A percentile compares a stretch with the other conserved stretches of the same genome.
Evolutionary conservation across 2,797 vertebrate genomes (phyloP).

Genomic region (Falco naumanni): DNA sequence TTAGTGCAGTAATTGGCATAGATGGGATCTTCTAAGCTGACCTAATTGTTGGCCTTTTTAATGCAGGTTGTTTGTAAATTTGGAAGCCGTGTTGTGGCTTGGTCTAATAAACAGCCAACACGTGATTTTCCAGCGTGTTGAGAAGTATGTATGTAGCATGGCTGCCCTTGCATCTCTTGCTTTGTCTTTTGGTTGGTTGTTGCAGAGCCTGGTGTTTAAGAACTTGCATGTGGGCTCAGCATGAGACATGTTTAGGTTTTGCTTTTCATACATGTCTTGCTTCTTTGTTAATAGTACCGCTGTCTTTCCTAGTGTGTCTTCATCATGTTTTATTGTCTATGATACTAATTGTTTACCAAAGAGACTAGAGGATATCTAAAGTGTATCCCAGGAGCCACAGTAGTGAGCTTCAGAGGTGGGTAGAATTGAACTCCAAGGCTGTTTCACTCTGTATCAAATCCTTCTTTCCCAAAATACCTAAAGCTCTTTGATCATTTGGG

Average conservation of each 20-base stretch:
- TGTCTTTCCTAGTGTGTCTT: background rate
- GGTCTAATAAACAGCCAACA: background rate
- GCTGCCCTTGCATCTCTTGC: background rate
- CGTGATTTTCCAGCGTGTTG: rapidly evolving
- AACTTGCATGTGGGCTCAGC: background rate
- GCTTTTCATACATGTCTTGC: background rate
- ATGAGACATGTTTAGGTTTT: background rate
- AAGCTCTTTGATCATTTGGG: background rate
- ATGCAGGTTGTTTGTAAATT: background rate
- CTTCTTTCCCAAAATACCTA: background rate
- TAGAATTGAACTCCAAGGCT: background rate
- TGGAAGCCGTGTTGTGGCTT: background rate
- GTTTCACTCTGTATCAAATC: background rate
- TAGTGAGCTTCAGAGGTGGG: background rate
- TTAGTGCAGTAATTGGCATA: rapidly evolving
- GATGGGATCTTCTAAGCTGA: background rate
- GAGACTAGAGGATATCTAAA: background rate
- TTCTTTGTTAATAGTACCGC: background rate
- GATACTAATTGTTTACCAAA: background rate
- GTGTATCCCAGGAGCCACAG: background rate
- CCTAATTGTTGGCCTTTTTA: background rate
- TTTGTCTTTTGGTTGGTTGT: background rate
- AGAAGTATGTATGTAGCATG: rapidly evolving
- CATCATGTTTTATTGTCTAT: background rate
- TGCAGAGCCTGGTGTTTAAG: background rate